phyloP scores from a whole-genome alignment of 2,113 vertebrate species.

The Noctilio leporinus region DNA sequence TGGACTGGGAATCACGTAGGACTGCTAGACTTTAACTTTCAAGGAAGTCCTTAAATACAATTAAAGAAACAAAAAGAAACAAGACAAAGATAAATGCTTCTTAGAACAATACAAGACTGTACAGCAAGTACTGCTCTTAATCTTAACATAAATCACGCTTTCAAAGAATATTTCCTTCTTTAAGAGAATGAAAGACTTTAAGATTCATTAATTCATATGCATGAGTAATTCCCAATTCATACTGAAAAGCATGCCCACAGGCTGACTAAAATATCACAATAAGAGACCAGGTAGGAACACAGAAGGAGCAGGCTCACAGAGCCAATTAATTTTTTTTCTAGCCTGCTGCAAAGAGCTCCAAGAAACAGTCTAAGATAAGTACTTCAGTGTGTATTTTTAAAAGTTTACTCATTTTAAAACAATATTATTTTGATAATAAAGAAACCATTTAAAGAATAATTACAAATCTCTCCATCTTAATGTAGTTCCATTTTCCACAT shows the following conservation, averaged over 20 bases:
- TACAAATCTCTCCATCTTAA: not conserved
- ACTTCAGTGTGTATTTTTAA: not conserved
- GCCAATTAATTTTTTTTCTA: slow-evolving; percentile 1
- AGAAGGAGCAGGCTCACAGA: not conserved
- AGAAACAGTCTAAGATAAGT: not conserved
- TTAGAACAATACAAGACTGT: not conserved
- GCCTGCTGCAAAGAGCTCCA: not conserved
- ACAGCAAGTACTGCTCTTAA: not conserved
- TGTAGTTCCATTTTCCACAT: not conserved
- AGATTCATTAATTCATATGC: not conserved
- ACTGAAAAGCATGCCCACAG: not conserved
- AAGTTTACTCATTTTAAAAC: slow-evolving; percentile 7
- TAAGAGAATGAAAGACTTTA: slow-evolving; percentile 5
- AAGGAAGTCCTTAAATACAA: not conserved
- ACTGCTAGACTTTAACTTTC: not conserved
- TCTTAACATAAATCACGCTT: not conserved
- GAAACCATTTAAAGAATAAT: not conserved
- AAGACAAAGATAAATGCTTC: not conserved
- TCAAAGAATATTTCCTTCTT: not conserved
- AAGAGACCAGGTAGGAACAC: not conserved
- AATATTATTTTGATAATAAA: not conserved
- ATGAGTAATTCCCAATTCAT: not conserved
- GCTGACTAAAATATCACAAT: not conserved
- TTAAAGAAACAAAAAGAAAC: slow-evolving; percentile 3
- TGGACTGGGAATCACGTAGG: not conserved